Base-by-base conservation (phyloP, 2,888 invertebrate species). In the Pycnomerus fuliginosus region DNA sequence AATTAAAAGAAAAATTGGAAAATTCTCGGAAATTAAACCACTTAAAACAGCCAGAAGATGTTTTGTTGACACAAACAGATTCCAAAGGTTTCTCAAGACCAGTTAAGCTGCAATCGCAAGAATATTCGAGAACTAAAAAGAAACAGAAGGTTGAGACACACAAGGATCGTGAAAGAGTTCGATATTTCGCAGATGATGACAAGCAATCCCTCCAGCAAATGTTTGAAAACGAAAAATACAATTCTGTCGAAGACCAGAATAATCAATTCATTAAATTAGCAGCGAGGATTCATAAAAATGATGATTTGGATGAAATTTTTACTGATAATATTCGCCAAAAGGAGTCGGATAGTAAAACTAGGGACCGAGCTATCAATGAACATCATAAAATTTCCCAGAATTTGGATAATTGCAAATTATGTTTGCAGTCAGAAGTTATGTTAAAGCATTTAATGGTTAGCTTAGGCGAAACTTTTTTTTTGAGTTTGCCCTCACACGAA, bases 171-270 rank as follows among this genome's bases (percentile, higher is more conserved):
- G 79, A 90, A 64, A 78, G 93, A 52, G 78, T 83, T 2, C 81
- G 87, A 42, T 93, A 92, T 73, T 94, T 90, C 74, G 83, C 87
- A 2, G 90, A 94, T 75, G 94, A 95, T 75, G 92, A 93, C 68
- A 87, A 86, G 66, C 86, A 87, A 70, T 84, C 87, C 37, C 79
- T 96, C 22, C 81, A 88, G 65, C 81, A 90, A 70, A 87, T 96
- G 86, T 90, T 87, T 68, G 80, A 87, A 72, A 77, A 81, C 59
- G 90, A 85, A 77, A 95, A 85, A 78, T 84, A 86, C 67, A 84
- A 82, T 16, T 84, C 85, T 7, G 84, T 84, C 3, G 83, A 85
- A 50, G 87, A 93, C 61, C 83, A 90, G 61, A 87, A 95, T 65
- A 80, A 81, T 31, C 81, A 90, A 69, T 87, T 94, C 67, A 80